Evolutionary conservation across 2,888 invertebrate genomes (phyloP).

Genomic region (Sinodicranocentrus sp.): DNA sequence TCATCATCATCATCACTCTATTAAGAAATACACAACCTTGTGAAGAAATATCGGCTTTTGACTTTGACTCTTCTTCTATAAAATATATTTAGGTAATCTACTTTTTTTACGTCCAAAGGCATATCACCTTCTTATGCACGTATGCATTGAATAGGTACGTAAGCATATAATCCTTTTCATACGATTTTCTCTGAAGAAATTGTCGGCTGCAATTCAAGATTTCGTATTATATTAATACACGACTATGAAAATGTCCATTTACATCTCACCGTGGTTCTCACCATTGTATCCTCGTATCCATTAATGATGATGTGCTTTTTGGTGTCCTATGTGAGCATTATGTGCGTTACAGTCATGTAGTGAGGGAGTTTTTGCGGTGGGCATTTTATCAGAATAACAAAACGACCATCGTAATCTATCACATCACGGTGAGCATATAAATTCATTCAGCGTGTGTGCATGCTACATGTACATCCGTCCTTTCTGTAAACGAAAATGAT

Average conservation of each 20-base stretch:
- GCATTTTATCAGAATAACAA: neutral
- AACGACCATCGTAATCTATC: too few relatives aligned
- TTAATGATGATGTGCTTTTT: neutral
- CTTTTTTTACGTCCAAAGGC: too few relatives aligned
- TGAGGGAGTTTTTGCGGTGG: neutral
- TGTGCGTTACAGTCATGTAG: neutral
- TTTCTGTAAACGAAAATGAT: neutral
- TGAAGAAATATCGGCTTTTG: too few relatives aligned
- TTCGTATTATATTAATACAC: neutral
- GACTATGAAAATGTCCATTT: neutral
- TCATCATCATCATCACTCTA: too few relatives aligned
- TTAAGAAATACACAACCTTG: too few relatives aligned
- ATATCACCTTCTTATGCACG: too few relatives aligned
- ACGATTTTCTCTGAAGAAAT: neutral
- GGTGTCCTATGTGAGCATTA: constrained; percentile 15
- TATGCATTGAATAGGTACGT: too few relatives aligned
- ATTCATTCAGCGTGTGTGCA: neutral
- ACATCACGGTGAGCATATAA: neutral
- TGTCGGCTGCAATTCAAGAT: neutral
- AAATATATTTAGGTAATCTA: neutral
- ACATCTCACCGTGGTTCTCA: neutral
- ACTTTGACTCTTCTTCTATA: neutral
- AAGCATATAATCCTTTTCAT: neutral
- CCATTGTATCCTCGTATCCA: neutral
- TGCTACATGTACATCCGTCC: too few relatives aligned